Conservation (phyloP, 2,888 invertebrate genomes). For the Polyommatus icarus region DNA sequence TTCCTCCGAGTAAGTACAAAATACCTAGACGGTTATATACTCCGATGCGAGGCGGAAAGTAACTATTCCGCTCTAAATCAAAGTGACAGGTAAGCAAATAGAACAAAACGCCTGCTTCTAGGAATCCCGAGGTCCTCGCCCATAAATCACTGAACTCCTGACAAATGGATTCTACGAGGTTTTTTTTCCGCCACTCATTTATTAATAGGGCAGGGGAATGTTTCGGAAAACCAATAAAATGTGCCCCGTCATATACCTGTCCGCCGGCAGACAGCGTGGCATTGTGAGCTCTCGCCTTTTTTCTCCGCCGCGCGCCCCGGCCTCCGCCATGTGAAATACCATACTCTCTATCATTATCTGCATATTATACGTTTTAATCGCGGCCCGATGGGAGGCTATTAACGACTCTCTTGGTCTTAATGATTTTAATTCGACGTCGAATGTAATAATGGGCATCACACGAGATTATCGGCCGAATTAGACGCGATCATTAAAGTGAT, state of each 20-base stretch:
- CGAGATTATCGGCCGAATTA: conserved; percentile 41
- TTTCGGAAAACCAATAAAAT: conserved; percentile 81
- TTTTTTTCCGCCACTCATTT: conserved; percentile 78
- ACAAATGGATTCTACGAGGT: conserved; percentile 78
- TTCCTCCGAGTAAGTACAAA: background rate
- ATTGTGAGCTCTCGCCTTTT: conserved; percentile 63
- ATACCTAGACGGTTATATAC: conserved; percentile 36
- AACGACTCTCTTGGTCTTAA: conserved; percentile 43
- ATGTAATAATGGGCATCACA: conserved; percentile 42
- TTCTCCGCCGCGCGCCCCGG: conserved; percentile 50
- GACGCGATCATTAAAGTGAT: conserved; percentile 40
- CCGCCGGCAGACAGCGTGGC: conserved; percentile 76
- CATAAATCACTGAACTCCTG: conserved; percentile 77
- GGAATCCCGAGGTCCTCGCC: conserved; percentile 73
- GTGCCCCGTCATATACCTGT: conserved; percentile 81
- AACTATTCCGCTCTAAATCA: conserved; percentile 67
- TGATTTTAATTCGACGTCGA: conserved; percentile 43
- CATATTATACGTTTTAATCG: conserved; percentile 47
- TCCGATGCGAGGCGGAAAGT: conserved; percentile 43
- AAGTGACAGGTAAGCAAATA: conserved; percentile 79
- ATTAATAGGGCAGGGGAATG: conserved; percentile 78
- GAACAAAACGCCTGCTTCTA: conserved; percentile 77
- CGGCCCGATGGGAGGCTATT: conserved; percentile 46
- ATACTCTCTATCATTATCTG: conserved; percentile 45
- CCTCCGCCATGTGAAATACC: conserved; percentile 46